Conservation (phyloP, 2,888 invertebrate species). For the Hemithea aestivaria region DNA sequence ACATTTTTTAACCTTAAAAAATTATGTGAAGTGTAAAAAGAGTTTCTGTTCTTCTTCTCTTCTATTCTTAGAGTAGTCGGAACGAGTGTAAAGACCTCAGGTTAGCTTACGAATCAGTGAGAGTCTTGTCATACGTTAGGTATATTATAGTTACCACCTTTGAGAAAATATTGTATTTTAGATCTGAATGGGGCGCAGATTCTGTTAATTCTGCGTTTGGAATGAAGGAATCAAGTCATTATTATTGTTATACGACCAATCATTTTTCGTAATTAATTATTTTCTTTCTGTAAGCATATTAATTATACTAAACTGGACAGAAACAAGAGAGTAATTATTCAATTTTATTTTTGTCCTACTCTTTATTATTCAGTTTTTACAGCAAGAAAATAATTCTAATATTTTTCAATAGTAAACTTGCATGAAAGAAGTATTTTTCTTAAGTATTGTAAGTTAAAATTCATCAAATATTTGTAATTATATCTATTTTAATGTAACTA, state of each 20-base stretch:
- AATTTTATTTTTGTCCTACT: too few species aligned
- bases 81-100: slow-evolving; percentile 34
- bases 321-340: too few species aligned
- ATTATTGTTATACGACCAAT: too few species aligned
- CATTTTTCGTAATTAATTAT: too few species aligned
- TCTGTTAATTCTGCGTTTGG: slow-evolving; percentile 12
- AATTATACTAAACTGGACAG: too few species aligned
- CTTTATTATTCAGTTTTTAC: too few species aligned
- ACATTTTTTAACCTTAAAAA: background rate
- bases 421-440: too few species aligned
- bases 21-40: slow-evolving; percentile 22
- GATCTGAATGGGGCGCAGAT: slow-evolving; percentile 23
- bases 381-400: too few species aligned
- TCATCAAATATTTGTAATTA: too few species aligned
- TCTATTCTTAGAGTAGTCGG: slow-evolving; percentile 47
- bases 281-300: too few species aligned
- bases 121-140: slow-evolving; percentile 26
- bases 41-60: slow-evolving; percentile 48
- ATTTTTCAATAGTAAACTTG: too few species aligned
- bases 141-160: slow-evolving; percentile 29
- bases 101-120: slow-evolving; percentile 26
- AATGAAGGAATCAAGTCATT: slow-evolving; percentile 9
- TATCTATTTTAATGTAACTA: too few species aligned
- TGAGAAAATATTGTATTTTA: slow-evolving; percentile 13
- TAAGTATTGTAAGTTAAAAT: background rate